Evolutionary conservation across 2,888 invertebrate species (phyloP).

Genomic region (Sphaerophoria rueppellii): DNA sequence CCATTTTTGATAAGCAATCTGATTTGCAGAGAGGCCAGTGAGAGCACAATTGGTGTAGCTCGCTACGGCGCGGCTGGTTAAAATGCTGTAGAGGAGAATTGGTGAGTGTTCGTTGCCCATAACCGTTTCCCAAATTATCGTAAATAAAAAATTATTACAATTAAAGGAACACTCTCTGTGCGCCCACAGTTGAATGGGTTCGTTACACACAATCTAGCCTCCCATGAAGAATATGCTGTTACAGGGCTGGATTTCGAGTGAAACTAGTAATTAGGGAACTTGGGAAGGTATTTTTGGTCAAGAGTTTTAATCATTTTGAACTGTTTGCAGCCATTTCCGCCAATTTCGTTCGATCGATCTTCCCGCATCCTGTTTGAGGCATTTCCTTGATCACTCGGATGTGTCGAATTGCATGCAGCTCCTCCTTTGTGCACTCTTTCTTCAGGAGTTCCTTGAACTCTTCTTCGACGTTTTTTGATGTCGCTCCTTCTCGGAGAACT

Average conservation of each 20-base stretch:
- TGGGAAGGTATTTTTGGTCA: neutral
- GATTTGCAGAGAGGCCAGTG: conserved; percentile 31
- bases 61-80: neutral
- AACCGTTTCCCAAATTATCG: conserved; percentile 72
- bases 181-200: conserved; percentile 20
- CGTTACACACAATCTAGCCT: conserved; percentile 27
- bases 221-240: neutral
- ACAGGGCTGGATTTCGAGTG: neutral
- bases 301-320: neutral
- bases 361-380: conserved; percentile 67
- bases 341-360: conserved; percentile 63
- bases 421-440: neutral
- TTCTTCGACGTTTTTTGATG: neutral
- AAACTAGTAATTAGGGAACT: neutral
- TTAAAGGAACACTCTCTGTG: conserved; percentile 67
- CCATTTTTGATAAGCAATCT: conserved; percentile 71
- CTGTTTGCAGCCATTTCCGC: neutral
- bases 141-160: conserved; percentile 74
- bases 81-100: conserved; percentile 3
- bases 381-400: conserved; percentile 48
- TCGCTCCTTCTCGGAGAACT: neutral
- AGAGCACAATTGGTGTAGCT: no score
- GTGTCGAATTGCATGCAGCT: conserved; percentile 14
- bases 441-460: conserved; percentile 30
- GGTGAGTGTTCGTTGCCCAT: conserved; percentile 40